These are phyloP conservation scores for Xyrauchen texanus DNA, from an alignment of 2,113 vertebrate species.

Conservation along the genomic window DNA sequence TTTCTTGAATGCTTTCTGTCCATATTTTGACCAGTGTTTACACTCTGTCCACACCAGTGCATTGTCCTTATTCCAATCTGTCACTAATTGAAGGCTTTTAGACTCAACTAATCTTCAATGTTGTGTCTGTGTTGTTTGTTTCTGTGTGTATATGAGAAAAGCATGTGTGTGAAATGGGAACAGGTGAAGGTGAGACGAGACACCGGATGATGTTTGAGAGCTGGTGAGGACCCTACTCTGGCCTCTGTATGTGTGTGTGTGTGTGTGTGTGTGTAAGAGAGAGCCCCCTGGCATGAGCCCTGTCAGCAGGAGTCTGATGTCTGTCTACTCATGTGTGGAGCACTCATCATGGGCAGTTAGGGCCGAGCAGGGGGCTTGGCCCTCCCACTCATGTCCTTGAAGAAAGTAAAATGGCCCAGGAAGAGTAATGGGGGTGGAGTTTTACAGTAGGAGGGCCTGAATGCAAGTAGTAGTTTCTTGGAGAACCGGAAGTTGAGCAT, in stretches of 20 bases:
- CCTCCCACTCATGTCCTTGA: constrained; percentile 56
- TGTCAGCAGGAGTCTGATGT: constrained; percentile 74
- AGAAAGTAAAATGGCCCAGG: constrained; percentile 43
- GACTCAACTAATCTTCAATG: constrained; percentile 1
- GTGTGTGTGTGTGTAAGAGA: constrained; percentile 21
- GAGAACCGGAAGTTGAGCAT: neutral
- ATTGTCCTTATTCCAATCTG: constrained; percentile 19
- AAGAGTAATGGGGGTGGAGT: constrained; percentile 32
- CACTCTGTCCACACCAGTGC: neutral
- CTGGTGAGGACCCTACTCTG: constrained; percentile 13
- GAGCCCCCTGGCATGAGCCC: constrained; percentile 39
- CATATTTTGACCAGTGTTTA: neutral
- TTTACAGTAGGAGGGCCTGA: neutral
- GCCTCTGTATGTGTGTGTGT: constrained; percentile 46
- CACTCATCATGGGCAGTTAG: constrained; percentile 79
- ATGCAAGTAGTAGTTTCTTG: neutral
- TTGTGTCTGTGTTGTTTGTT: constrained; percentile 23
- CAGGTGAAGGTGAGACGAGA: constrained; percentile 45
- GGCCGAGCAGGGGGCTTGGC: constrained; percentile 68
- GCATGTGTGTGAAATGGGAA: constrained; percentile 32
- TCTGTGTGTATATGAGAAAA: constrained; percentile 27
- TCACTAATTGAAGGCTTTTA: constrained; percentile 34
- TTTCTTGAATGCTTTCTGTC: neutral
- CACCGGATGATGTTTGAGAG: constrained; percentile 36
- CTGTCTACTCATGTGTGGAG: constrained; percentile 77